phyloP scores from a whole-genome alignment of 2,888 invertebrate species.

The Eudasyphora cyanicolor region DNA sequence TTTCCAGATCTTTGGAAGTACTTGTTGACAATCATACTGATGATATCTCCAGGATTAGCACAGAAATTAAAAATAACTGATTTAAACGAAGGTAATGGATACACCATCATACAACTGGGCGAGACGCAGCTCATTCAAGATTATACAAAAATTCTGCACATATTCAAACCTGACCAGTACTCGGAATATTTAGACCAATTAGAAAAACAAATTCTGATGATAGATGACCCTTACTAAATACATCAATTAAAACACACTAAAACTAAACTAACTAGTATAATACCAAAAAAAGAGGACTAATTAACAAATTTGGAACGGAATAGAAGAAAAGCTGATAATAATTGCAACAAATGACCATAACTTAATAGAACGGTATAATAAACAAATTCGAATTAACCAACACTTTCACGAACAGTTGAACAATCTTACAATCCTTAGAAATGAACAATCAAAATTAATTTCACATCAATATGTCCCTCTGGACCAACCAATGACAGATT shows the following conservation, averaged over 20 bases:
- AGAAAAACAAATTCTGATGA: not conserved
- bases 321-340: not conserved
- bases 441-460: conserved; percentile 11
- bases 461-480: not conserved
- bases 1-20: conserved; percentile 13
- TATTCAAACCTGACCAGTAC: not conserved
- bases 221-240: not conserved
- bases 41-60: not conserved
- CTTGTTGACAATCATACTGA: conserved; percentile 6
- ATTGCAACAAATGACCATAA: not conserved
- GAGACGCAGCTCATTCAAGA: not conserved
- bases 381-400: not conserved
- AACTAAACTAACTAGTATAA: not conserved
- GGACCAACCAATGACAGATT: not conserved
- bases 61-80: not conserved
- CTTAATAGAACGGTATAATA: not conserved
- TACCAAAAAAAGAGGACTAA: conserved; percentile 10
- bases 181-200: not conserved
- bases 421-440: not conserved
- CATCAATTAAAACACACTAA: not conserved
- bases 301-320: conserved; percentile 17
- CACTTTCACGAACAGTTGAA: conserved; percentile 5
- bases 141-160: conserved; percentile 3
- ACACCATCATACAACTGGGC: not conserved
- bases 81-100: conserved; percentile 16